A percentile compares a stretch with the other conserved stretches of the same genome.
These are phyloP conservation scores for Yponomeuta evonymella DNA, from an alignment of 2,888 invertebrate genomes.

Conservation along the genomic window DNA sequence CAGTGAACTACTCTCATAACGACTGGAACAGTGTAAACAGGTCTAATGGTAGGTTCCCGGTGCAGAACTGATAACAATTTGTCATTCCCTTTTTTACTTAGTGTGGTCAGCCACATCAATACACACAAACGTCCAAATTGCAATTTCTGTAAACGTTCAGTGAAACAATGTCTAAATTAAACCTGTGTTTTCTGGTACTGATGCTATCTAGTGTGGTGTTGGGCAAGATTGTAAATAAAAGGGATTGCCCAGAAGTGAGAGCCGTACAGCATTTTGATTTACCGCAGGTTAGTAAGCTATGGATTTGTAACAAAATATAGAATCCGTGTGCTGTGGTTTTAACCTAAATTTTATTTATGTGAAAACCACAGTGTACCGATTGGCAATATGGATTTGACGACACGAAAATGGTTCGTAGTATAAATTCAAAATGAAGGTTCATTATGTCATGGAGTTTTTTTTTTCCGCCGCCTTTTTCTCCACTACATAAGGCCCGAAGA, in stretches of 20 bases:
- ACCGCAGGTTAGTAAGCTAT: constrained; percentile 70
- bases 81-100: constrained; percentile 39
- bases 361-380: no score
- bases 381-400: no score
- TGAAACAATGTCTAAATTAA: constrained; percentile 31
- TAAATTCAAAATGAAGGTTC: no score
- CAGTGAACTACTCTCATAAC: neutral
- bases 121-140: constrained; percentile 43
- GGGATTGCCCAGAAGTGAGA: constrained; percentile 86
- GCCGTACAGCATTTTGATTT: constrained; percentile 88
- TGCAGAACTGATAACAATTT: constrained; percentile 49
- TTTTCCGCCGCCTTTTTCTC: no score
- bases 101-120: constrained; percentile 52
- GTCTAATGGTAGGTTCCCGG: constrained; percentile 45
- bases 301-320: no score
- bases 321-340: no score
- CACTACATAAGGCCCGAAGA: no score
- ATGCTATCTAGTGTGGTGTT: constrained; percentile 31
- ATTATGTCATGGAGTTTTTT: no score
- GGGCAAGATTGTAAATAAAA: constrained; percentile 74
- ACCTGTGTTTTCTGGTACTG: constrained; percentile 30
- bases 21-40: neutral
- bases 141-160: constrained; percentile 16
- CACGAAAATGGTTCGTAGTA: no score
- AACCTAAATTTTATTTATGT: no score